A percentile compares a stretch with the other conserved stretches of the same genome.
Evolutionary conservation across 2,113 vertebrate species (phyloP).

Genomic region (Harpagus bidentatus): DNA sequence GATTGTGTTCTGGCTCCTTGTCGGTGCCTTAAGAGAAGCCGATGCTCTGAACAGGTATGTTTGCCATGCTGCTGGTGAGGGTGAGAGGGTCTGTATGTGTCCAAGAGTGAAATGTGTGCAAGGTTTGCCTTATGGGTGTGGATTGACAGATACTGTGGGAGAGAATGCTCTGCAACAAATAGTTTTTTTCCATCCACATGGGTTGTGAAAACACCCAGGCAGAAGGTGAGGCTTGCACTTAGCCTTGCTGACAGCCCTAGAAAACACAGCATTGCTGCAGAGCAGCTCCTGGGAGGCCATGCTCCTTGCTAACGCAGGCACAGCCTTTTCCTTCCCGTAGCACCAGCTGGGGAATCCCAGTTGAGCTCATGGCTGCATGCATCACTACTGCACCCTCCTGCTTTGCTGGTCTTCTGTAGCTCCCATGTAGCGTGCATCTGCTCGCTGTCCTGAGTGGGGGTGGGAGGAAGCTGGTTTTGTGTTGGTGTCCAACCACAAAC

Average conservation of each 20-base stretch:
- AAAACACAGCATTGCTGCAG: neutral
- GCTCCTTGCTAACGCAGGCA: neutral
- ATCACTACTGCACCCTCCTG: neutral
- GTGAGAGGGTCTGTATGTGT: neutral
- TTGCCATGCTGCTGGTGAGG: neutral
- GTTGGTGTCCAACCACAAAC: neutral
- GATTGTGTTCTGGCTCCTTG: neutral
- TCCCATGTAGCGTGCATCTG: accelerated
- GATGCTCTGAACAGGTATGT: neutral
- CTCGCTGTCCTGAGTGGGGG: accelerated
- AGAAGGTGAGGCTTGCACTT: neutral
- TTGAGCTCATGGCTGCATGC: accelerated
- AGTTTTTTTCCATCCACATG: neutral
- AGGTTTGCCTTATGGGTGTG: neutral
- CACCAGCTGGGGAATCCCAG: neutral
- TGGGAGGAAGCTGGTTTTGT: neutral
- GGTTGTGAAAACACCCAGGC: neutral
- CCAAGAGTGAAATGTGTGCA: neutral
- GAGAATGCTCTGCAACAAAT: neutral
- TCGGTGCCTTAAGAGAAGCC: neutral
- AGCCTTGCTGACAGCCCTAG: neutral
- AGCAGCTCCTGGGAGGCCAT: neutral
- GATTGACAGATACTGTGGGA: neutral
- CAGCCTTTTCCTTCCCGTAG: neutral
- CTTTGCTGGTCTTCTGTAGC: neutral